phyloP scores from a whole-genome alignment of 2,113 vertebrate genomes.

The Brachyhypopomus gauderio region DNA sequence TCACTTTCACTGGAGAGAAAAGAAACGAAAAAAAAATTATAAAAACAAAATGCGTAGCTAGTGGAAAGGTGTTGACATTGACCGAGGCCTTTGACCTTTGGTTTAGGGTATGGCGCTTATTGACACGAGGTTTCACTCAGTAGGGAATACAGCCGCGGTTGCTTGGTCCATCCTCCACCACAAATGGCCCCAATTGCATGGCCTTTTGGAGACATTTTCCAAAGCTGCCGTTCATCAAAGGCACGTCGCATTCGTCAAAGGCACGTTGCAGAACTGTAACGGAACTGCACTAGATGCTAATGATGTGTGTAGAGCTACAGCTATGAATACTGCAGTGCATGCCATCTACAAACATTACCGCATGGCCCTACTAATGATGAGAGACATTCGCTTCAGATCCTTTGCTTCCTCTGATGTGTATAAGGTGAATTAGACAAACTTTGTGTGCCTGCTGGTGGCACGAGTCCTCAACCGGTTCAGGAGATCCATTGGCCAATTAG shows the following conservation, averaged over 20 bases:
- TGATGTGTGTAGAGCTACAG: not conserved
- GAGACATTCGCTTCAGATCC: constrained; percentile 22
- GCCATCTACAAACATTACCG: not conserved
- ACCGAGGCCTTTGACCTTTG: not conserved
- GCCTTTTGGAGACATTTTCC: not conserved
- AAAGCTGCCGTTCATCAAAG: not conserved
- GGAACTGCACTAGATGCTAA: not conserved
- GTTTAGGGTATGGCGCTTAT: not conserved
- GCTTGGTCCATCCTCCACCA: not conserved
- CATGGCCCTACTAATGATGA: not conserved
- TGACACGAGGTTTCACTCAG: not conserved
- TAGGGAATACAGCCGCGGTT: not conserved
- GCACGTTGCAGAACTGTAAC: not conserved
- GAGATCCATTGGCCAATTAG: constrained; percentile 45
- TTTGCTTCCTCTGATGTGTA: constrained; percentile 8
- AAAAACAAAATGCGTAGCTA: too few species aligned
- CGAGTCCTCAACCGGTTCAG: constrained; percentile 12
- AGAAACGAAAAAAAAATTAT: not conserved
- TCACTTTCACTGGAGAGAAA: not conserved
- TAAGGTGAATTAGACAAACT: constrained; percentile 6
- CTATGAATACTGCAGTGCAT: not conserved
- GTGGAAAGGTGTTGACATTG: too few species aligned
- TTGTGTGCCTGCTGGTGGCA: not conserved
- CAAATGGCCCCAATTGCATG: not conserved
- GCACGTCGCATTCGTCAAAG: not conserved